phyloP scores from a whole-genome alignment of 1,140 invertebrate species.

The Lithobius niger region DNA sequence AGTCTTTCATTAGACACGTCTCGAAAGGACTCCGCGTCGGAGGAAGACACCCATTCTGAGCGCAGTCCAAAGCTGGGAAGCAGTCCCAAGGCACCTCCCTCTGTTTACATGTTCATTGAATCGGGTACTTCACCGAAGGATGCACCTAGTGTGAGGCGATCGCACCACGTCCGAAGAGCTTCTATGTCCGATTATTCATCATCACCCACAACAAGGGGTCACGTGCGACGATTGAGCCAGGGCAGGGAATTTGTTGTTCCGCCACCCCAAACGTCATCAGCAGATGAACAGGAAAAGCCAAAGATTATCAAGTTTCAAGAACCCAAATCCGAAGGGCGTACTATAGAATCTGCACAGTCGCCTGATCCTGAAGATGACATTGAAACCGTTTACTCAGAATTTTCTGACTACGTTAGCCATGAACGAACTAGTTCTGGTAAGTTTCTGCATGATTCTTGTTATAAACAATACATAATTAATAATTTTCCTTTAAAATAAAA shows the following conservation, averaged over 20 bases:
- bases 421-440: slow-evolving; percentile 10
- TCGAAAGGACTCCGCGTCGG: not conserved
- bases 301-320: slow-evolving; percentile 3
- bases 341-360: slow-evolving; percentile 1
- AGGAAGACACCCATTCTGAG: not conserved
- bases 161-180: not conserved
- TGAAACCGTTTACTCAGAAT: slow-evolving; percentile 19
- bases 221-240: not conserved
- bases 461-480: too few species aligned
- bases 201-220: not conserved
- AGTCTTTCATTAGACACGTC: not conserved
- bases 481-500: too few species aligned
- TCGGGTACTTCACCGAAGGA: not conserved
- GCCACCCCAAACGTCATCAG: not conserved
- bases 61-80: not conserved
- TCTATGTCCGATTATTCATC: not conserved
- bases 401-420: slow-evolving; percentile 16
- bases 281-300: slow-evolving; percentile 8
- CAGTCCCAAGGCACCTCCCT: slow-evolving; percentile 2
- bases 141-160: not conserved
- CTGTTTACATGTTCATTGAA: slow-evolving; percentile 6
- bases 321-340: slow-evolving; percentile 4
- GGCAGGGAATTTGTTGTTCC: too few species aligned
- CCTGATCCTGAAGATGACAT: slow-evolving; percentile 17
- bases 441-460: too few species aligned